Evolutionary conservation across 2,797 vertebrate genomes (phyloP).

Genomic region (Darevskia mixta): DNA sequence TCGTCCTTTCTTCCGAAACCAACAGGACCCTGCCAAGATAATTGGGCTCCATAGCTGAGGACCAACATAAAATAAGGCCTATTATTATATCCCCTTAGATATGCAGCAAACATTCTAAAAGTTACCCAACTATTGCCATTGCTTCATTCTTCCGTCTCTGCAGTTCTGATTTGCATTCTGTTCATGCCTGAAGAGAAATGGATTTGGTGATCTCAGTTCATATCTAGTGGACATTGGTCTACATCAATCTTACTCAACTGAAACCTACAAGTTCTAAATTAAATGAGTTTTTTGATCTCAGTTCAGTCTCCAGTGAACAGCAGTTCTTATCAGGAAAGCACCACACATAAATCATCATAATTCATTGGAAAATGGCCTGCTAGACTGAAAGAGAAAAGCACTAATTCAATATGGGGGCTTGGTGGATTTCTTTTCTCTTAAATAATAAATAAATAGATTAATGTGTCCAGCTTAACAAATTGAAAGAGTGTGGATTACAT

Average conservation of each 20-base stretch:
- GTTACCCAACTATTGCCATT: neutral
- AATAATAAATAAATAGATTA: conserved; percentile 11
- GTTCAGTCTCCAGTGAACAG: conserved; percentile 49
- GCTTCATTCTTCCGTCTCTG: neutral
- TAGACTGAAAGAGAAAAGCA: neutral
- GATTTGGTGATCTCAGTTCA: neutral
- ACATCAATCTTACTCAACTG: conserved; percentile 56
- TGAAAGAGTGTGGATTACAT: neutral
- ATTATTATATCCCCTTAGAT: neutral
- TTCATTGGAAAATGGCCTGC: conserved; percentile 38
- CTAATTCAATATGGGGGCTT: conserved; percentile 38
- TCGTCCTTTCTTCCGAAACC: conserved; percentile 8
- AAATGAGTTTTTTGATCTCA: conserved; percentile 55
- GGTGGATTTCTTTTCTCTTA: conserved; percentile 21
- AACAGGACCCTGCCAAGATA: neutral
- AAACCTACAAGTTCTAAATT: conserved; percentile 44
- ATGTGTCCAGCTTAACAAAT: conserved; percentile 12
- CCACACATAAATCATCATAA: conserved; percentile 59
- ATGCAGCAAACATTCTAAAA: accelerated
- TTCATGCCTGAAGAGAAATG: conserved; percentile 37
- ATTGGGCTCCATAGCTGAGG: neutral
- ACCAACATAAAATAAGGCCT: accelerated
- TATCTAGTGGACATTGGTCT: conserved; percentile 36
- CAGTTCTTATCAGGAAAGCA: conserved; percentile 46
- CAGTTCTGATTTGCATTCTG: conserved; percentile 6